phyloP scores from a whole-genome alignment of 2,113 vertebrate genomes.

The Poeciliopsis turrubarensis region DNA sequence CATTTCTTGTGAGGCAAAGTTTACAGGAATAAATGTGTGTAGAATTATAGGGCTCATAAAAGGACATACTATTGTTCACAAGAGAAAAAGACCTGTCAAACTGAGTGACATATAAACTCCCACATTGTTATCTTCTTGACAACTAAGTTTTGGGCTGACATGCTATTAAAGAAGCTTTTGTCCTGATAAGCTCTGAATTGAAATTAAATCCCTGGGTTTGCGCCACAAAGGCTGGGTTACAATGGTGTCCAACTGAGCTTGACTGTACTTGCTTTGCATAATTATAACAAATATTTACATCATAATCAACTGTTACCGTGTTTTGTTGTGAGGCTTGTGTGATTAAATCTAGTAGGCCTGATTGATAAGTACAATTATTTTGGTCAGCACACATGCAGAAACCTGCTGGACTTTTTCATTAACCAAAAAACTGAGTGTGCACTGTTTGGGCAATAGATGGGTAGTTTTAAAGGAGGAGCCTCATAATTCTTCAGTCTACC shows the following conservation, averaged over 20 bases:
- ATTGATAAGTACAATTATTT: not conserved
- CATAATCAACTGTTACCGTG: not conserved
- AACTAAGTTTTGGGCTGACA: not conserved
- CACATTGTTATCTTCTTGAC: slow-evolving; percentile 11
- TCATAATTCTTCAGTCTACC: no score
- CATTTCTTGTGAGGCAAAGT: slow-evolving; percentile 1
- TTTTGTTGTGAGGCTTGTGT: not conserved
- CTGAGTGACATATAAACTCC: slow-evolving; percentile 13
- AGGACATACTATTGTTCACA: not conserved
- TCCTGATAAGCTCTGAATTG: slow-evolving; percentile 7
- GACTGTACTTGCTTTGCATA: slow-evolving; percentile 1
- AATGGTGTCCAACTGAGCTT: not conserved
- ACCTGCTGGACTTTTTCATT: not conserved
- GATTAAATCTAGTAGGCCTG: not conserved
- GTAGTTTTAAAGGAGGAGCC: not conserved
- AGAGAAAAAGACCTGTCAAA: not conserved
- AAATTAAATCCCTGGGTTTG: slow-evolving; percentile 3
- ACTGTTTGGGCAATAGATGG: not conserved
- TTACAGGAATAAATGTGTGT: not conserved
- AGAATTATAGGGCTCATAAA: slow-evolving; percentile 7
- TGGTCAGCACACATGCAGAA: not conserved
- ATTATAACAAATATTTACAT: not conserved
- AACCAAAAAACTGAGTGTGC: not conserved
- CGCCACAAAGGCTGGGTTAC: not conserved
- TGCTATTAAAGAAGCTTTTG: slow-evolving; percentile 9